A percentile compares a stretch with the other conserved stretches of the same genome.
These are phyloP conservation scores for Papilio glaucus DNA, from an alignment of 1,140 invertebrate species.

Conservation along the genomic window DNA sequence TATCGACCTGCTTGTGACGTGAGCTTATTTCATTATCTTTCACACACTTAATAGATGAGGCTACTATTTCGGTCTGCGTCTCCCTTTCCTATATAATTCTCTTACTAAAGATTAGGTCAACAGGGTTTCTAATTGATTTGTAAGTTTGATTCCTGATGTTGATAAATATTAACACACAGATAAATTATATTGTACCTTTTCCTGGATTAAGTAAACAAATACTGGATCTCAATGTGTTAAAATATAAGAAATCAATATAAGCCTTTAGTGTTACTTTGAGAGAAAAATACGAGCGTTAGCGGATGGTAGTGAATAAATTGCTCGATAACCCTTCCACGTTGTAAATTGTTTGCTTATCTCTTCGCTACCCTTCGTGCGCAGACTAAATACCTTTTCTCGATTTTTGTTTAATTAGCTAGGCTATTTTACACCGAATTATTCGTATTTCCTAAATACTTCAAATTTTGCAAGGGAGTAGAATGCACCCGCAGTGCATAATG, in stretches of 20 bases:
- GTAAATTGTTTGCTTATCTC: slow-evolving; percentile 17
- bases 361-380: neutral
- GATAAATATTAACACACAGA: no score
- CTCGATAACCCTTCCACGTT: slow-evolving; percentile 5
- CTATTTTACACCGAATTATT: neutral
- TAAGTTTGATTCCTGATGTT: no score
- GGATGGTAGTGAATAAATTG: slow-evolving; percentile 11
- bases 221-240: no score
- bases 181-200: no score
- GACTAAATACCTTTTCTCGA: neutral
- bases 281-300: no score
- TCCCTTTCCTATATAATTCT: no score
- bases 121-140: no score
- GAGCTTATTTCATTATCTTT: slow-evolving; percentile 2
- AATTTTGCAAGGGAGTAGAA: slow-evolving; percentile 22
- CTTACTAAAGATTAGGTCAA: no score
- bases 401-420: neutral
- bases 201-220: no score
- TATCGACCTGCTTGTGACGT: neutral
- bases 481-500: slow-evolving; percentile 14
- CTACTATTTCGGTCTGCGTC: no score
- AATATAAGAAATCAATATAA: no score
- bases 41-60: neutral
- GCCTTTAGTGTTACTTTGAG: no score
- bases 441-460: neutral